Percentiles rank a stretch among this genome's conserved stretches.
Conservation (phyloP, 35 echinoderm and acorn worm species). For the Diadema setosum region DNA sequence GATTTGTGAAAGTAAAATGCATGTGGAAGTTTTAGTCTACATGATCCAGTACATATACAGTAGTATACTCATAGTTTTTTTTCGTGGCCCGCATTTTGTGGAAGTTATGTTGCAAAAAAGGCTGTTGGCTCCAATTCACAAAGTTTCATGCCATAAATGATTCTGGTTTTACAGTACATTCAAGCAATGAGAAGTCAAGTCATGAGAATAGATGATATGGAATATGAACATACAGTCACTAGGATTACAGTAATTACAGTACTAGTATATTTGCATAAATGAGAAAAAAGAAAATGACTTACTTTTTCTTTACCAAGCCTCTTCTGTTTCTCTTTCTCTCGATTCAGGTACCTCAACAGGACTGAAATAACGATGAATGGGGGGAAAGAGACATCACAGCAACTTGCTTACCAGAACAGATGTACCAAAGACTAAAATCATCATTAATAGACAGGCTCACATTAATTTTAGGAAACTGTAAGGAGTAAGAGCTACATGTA, state of each 20-base stretch:
- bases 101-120: no score
- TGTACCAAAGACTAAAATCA: not conserved
- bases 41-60: not conserved
- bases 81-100: not conserved
- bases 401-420: no score
- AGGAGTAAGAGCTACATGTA: not conserved
- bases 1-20: no score
- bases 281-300: not conserved
- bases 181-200: no score
- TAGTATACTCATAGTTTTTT: not conserved
- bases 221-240: no score
- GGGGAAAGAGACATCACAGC: not conserved
- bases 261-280: not conserved
- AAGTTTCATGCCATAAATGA: no score
- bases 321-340: conserved; percentile 53
- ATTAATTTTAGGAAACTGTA: not conserved
- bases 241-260: not conserved
- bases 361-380: not conserved
- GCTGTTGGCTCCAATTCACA: no score
- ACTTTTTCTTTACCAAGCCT: conserved; percentile 28
- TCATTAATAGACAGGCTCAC: not conserved
- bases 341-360: conserved; percentile 56
- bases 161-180: no score
- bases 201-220: no score
- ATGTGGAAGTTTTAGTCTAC: no score